Base-by-base conservation (phyloP, 1,140 invertebrate genomes). In the Sitobion miscanthi region DNA sequence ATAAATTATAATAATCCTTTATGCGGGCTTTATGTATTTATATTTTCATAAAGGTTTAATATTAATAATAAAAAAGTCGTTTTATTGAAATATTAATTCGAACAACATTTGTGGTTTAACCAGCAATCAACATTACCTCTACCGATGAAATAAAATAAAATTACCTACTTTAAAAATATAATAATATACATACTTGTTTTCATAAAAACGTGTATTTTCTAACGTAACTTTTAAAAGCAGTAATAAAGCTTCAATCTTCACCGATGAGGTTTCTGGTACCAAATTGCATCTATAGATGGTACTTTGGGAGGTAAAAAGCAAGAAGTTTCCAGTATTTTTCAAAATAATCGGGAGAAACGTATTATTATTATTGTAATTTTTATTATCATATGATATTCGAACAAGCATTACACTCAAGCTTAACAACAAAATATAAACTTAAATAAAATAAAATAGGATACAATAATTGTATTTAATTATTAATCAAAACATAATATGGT, bases 1-100 rank as follows among this genome's bases (percentile, higher is more conserved):
- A 87, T 87, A 49, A 87, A 86, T 86, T 49, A 87, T 49, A 35
- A 87, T 49, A 47, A 38, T 83, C 62, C 62, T n/a, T 77, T 35
- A 77, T 77, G 49, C 49, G 14, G 30, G 30, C 30, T n/a, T 17
- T 20, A 77, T n/a, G 62, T 77, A 77, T 77, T 77, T n/a, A 77
- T n/a, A 77, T 77, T 77, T 77, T 77, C 30, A 77, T 77, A 35
- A 77, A 77, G 30, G 62, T 17, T 77, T 20, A n/a, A 77, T 77
- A 77, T 77, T 35, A n/a, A 77, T 77, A n/a, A 77, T 77, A 20
- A 35, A 77, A 77, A 77, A n/a, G 30, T 77, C n/a, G 30, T 77
- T 77, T 30, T 11, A 77, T 17, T n/a, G 17, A n/a, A 77, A n/a
- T 69, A 69, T 6, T 77, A 77, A 77, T n/a, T 77, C 30, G 14